Base-by-base conservation (phyloP, 2,797 vertebrate genomes). In the Alfaro cultratus region DNA sequence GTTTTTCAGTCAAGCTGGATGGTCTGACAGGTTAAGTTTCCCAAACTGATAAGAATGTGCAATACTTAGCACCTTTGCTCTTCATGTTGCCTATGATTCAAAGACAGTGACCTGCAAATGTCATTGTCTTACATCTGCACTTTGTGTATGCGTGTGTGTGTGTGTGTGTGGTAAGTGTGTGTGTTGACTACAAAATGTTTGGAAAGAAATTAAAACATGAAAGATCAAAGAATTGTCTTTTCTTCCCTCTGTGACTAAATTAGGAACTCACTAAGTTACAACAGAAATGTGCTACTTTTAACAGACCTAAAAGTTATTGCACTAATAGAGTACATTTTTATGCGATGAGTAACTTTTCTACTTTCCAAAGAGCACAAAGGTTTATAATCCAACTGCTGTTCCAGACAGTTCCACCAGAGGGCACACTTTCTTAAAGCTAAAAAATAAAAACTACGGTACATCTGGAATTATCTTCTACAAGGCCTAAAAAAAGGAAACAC, bases 21-120 rank as follows among this genome's bases (percentile, higher is more conserved):
- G 76, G 81, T 85, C 80, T 86, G 84, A 89, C 31, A 80, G 41
- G 82, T 85, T 80, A 83, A 76, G 53, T 85, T 90, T 82, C 77
- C 84, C 86, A 41, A 83, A 75, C 86, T 91, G 88, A 88, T 85
- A 71, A 78, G 85, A 89, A 91, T 88, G 97, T 98, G 97, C 97
- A 98, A 97, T 97, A 97, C 95, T 94, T 84, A 82, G 83, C 93
- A 88, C 80, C 83, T 92, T 86, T 91, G 90, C 91, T 93, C 93
- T 78, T 83, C 86, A 77, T 89, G 92, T 89, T 90, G 89, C 93
- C 96, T 92, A 86, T 87, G 72, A 82, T 76, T 80, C 51, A 85
- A 49, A 86, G 91, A 89, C 88, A 73, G 74, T 92, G 92, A 67
- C 82, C 79, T 68, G 39, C 78, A 79, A 75, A 88, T 85, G 85